phyloP scores from a whole-genome alignment of 2,113 vertebrate species.

The Chloroceryle aenea region DNA sequence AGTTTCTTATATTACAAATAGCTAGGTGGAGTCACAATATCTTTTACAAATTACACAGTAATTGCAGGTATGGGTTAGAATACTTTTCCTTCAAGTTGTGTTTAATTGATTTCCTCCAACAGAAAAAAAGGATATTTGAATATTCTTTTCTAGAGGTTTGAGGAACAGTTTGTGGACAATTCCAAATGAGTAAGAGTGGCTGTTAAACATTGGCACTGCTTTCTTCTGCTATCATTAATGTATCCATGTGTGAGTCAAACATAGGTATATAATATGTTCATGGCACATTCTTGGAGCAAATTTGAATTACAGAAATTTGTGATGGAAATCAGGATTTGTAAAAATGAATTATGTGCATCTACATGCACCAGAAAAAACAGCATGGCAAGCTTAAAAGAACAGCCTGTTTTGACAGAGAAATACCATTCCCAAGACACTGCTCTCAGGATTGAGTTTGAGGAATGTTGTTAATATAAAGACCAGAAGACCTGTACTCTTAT shows the following conservation, averaged over 20 bases:
- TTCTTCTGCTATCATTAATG: background rate
- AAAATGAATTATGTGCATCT: background rate
- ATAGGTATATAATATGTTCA: background rate
- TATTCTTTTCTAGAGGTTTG: background rate
- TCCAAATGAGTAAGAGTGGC: background rate
- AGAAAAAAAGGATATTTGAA: background rate
- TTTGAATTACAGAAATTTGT: background rate
- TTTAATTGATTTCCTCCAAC: background rate
- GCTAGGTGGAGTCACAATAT: background rate
- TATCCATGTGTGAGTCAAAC: background rate
- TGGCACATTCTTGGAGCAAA: background rate
- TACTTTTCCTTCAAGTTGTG: background rate
- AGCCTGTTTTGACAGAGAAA: background rate
- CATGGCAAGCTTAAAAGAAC: background rate
- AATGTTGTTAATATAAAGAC: background rate
- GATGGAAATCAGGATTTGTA: background rate
- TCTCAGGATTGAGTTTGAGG: background rate
- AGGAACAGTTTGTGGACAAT: background rate
- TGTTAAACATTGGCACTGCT: background rate
- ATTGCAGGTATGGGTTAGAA: background rate
- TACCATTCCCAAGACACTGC: background rate
- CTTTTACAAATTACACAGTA: background rate
- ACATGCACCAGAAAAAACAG: background rate
- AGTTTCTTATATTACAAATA: background rate
- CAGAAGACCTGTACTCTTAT: background rate